Base-by-base conservation (phyloP, 2,113 vertebrate genomes). In the Chunga burmeisteri region DNA sequence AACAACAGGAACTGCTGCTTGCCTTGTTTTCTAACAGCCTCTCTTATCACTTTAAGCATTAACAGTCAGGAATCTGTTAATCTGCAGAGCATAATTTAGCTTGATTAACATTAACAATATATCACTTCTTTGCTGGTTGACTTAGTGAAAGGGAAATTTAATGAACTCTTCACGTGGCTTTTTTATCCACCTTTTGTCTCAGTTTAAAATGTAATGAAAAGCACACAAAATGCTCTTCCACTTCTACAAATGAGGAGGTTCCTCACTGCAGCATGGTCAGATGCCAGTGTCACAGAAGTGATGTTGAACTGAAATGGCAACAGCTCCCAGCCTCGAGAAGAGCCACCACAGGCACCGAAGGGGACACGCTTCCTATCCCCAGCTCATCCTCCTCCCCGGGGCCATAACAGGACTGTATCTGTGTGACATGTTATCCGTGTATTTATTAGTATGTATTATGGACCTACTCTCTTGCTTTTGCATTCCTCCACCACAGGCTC, bases 71-170 rank as follows among this genome's bases (percentile, higher is more conserved):
- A 93, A 81, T 87, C 70, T 71, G 29, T 90, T 90, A 66, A 93
- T 88, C 82, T 93, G 27, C 32, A 40, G 49, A 94, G n/a, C n/a
- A 36, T 36, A 61, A 90, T 58, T 91, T 94, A 89, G 26, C 40
- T 89, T 83, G 40, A 92, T 94, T 93, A 96, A 88, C 83, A 66
- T 84, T 94, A 98, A 82, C 75, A 84, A 40, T 25, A 7, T 49
- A 85, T 71, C 58, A 9, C 61, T 87, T 91, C 79, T 75, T 86
- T 72, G 81, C 81, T 65, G 68, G 74, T 23, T 95, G 88, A 94
- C 63, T 91, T 79, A 82, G 70, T 74, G 70, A 86, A 81, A 68
- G 46, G 67, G 79, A 90, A 94, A 88, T 82, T 27, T 94, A 97
- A 96, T 81, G 96, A 97, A 93, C 87, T 87, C 77, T 56, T 88